A percentile compares a stretch with the other conserved stretches of the same genome.
phyloP scores from a whole-genome alignment of 1,140 invertebrate genomes.

The Ceratina japonica region DNA sequence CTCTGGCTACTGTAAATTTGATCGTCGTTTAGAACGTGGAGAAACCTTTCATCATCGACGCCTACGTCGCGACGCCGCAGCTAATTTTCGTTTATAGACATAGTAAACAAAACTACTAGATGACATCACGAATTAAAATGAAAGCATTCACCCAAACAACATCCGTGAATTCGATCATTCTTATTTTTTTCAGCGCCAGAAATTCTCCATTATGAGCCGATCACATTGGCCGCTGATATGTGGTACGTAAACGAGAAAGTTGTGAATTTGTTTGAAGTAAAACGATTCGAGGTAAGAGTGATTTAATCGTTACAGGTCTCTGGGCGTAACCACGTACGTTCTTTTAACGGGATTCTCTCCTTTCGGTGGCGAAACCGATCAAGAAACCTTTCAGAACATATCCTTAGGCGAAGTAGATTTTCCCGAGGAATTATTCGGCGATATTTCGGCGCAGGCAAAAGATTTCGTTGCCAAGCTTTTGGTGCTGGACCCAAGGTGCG shows the following conservation, averaged over 20 bases:
- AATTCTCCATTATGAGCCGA: conserved; percentile 86
- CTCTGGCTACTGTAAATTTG: neutral
- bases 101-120: conserved; percentile 37
- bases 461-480: conserved; percentile 86
- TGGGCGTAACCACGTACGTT: conserved; percentile 88
- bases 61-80: neutral
- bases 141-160: conserved; percentile 32
- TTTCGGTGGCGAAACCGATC: conserved; percentile 87
- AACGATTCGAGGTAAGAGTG: neutral
- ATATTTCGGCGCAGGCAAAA: conserved; percentile 83
- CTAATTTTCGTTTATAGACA: conserved; percentile 24
- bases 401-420: conserved; percentile 87
- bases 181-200: conserved; percentile 84
- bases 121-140: conserved; percentile 37
- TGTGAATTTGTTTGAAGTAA: too few relatives aligned
- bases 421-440: conserved; percentile 85
- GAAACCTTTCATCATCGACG: neutral
- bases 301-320: conserved; percentile 80
- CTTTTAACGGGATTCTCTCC: conserved; percentile 88
- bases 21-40: neutral
- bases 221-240: conserved; percentile 85
- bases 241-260: conserved; percentile 79
- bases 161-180: neutral
- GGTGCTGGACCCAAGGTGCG: conserved; percentile 83
- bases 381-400: conserved; percentile 89